Evolutionary conservation across 2,797 vertebrate species (phyloP), one percentile per base, ranked within the genome.

Genomic region (Oophaga sylvatica): DNA sequence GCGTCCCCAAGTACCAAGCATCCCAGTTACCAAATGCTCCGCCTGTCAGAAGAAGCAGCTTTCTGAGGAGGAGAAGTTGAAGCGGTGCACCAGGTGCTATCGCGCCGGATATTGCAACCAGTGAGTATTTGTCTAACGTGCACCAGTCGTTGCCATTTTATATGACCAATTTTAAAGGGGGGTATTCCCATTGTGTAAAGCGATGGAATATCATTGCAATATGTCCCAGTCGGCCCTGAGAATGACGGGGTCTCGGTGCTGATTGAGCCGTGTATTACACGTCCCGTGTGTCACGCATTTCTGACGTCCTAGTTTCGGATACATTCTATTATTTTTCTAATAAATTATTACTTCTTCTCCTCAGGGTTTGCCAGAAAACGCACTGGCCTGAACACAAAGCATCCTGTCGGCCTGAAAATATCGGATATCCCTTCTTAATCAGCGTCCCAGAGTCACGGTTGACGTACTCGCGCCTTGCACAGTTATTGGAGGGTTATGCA

Each of bases 91-190:
- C n/a, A 96, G 98, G 84, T 99, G 98, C 93, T 99, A 99, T 90
- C 96, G 98, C 0, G 98, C 98, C 2, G 97, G 98, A 93, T 99
- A 99, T 93, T 99, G 98, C 94, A 99, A 99, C 67, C 97, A 98
- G 98, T 99, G 92, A 97, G 97, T 96, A 89, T 63, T 35, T 1
- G 3, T 41, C 31, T 26, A 8, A 26, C 26, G 19, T 45, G 9
- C 19, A 13, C 73, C 9, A 0, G 75, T 56, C 13, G 11, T 12
- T 77, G 75, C 12, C 13, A 35, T 71, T 35, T 35, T 35, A n/a
- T 63, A 20, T 63, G 60, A 9, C 8, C 8, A 7, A 53, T 53
- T 53, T 53, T 8, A 53, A 53, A 7, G 48, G 48, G 48, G 8
- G 48, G 48, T 53, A 11, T 1, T 53, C 6, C 48, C 48, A 11